phyloP scores from a whole-genome alignment of 2,113 vertebrate genomes.

The Gopherus evgoodei region DNA sequence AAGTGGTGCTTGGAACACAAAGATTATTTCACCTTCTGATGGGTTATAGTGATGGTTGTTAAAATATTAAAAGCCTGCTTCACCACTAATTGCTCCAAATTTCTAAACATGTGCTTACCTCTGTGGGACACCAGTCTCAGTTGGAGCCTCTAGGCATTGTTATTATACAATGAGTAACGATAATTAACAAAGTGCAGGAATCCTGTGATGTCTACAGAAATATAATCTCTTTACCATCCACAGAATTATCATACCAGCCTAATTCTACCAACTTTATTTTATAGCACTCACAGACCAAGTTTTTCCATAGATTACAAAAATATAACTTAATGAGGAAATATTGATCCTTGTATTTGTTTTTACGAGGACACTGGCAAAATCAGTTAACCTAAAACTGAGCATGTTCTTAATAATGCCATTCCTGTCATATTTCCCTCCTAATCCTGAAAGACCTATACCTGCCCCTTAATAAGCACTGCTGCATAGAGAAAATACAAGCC shows the following conservation, averaged over 20 bases:
- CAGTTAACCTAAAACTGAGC: background rate
- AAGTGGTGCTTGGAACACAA: background rate
- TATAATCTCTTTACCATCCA: background rate
- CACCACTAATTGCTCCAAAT: background rate
- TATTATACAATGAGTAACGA: constrained; percentile 29
- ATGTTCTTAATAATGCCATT: background rate
- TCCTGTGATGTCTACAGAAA: background rate
- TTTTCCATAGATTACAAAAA: background rate
- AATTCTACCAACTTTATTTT: background rate
- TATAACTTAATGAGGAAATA: background rate
- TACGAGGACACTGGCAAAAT: background rate
- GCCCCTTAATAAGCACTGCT: background rate
- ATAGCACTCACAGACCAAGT: background rate
- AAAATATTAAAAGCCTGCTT: background rate
- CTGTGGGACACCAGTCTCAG: background rate
- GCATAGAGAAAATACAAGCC: background rate
- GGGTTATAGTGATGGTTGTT: background rate
- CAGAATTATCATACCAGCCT: background rate
- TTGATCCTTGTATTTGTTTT: background rate
- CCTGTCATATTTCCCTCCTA: background rate
- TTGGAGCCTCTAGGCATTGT: rapidly evolving
- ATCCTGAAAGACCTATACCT: background rate
- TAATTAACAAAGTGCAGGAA: background rate
- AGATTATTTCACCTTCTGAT: background rate
- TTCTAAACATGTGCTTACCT: background rate